Base-by-base conservation (phyloP, 2,113 vertebrate species). In the Atherinomorus stipes region DNA sequence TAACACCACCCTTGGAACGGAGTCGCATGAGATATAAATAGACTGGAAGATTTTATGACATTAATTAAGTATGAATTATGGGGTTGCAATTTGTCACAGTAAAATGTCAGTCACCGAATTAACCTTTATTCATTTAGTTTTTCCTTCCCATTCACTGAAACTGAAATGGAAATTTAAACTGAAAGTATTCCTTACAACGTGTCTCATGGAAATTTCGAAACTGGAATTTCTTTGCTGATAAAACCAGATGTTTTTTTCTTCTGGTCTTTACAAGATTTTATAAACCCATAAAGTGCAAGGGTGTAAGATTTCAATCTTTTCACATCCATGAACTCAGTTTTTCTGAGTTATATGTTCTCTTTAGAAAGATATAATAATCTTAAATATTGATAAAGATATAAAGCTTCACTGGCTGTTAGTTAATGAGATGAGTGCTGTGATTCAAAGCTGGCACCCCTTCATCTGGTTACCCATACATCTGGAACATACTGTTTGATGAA, bases 1-100 rank as follows among this genome's bases (percentile, higher is more conserved):
- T 81, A 59, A 83, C 66, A 83, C 65, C 45, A 56, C 64, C 47
- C 51, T 34, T 64, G 52, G 74, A 84, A 78, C 21, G 58, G 60
- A 78, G 75, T 78, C 10, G 22, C 71, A 63, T 59, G 64, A 71
- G 85, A 81, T 88, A 87, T 78, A 89, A 86, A 91, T 88, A 89
- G 80, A 81, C 61, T 73, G 34, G 51, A 59, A 63, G 68, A 73
- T 62, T 80, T 60, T 76, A 13, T 72, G 26, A 53, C 3, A 42
- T 26, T 51, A 74, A 66, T 47, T 42, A 26, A 22, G 52, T 70
- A 59, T 15, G 59, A 71, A 64, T 79, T 62, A 57, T 49, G 38
- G 59, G 15, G 59, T 47, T 26, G 26, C 54, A 53, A 51, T 50
- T 52, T n/a, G 10, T 44, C 18, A 16, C 31, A 57, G 31, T 15